Conservation (phyloP, 2,888 invertebrate genomes). For the Theodoxus fluviatilis region DNA sequence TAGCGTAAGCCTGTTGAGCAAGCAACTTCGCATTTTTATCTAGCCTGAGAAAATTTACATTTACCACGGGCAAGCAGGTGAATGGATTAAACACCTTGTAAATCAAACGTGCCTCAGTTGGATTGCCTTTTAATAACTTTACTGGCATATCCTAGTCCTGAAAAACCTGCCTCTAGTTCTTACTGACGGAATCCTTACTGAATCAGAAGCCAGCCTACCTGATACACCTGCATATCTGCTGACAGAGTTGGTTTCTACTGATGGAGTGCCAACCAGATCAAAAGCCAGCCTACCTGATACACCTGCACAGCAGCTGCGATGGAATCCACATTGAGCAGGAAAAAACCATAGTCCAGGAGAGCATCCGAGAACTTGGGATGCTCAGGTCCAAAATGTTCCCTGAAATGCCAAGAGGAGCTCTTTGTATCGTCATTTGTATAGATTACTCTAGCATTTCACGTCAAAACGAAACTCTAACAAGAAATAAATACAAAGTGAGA, state of each 20-base stretch:
- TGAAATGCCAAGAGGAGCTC: too few species aligned
- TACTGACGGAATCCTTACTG: too few species aligned
- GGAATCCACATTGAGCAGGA: conserved; percentile 85
- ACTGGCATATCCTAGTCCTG: background rate
- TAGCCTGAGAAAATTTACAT: too few species aligned
- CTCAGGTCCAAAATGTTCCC: conserved; percentile 68
- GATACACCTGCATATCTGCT: background rate
- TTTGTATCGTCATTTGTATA: too few species aligned
- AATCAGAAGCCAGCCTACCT: too few species aligned
- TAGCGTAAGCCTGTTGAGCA: too few species aligned
- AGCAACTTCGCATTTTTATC: too few species aligned
- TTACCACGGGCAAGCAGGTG: background rate
- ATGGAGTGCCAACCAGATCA: background rate
- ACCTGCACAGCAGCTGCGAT: conserved; percentile 84
- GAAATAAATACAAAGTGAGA: too few species aligned
- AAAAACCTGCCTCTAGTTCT: too few species aligned
- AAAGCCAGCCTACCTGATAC: conserved; percentile 78
- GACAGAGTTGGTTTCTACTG: background rate
- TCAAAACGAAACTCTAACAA: too few species aligned
- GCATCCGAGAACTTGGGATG: conserved; percentile 87
- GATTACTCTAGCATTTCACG: too few species aligned
- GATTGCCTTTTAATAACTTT: background rate
- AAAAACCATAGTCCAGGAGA: conserved; percentile 88
- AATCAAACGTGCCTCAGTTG: too few species aligned
- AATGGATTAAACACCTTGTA: background rate